phyloP scores from a whole-genome alignment of 2,888 invertebrate genomes.

The Acrocera orbiculus region DNA sequence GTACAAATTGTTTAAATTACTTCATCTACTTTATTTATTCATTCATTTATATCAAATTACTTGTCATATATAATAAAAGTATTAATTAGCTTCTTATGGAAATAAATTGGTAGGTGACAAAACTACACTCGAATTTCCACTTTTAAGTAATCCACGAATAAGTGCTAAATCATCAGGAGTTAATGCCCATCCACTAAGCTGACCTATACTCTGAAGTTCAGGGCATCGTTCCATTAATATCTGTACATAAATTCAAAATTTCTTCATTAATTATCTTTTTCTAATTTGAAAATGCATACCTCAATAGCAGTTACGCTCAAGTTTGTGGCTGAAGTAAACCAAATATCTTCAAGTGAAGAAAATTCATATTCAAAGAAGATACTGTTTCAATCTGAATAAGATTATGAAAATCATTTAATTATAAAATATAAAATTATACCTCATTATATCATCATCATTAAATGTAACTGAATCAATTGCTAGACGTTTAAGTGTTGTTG shows the following conservation, averaged over 20 bases:
- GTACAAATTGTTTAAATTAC: too few relatives aligned
- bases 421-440: slow-evolving; percentile 24
- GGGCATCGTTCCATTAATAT: slow-evolving; percentile 49
- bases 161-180: slow-evolving; percentile 48
- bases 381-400: slow-evolving; percentile 28
- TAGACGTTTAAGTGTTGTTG: slow-evolving; percentile 41
- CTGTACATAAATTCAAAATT: slow-evolving; percentile 15
- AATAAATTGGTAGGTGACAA: slow-evolving; percentile 42
- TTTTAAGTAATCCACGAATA: slow-evolving; percentile 43
- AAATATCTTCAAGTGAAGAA: slow-evolving; percentile 43
- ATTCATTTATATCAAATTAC: too few relatives aligned
- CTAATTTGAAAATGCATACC: slow-evolving; percentile 13
- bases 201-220: slow-evolving; percentile 44
- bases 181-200: slow-evolving; percentile 48
- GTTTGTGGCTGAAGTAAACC: slow-evolving; percentile 50
- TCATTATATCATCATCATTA: slow-evolving; percentile 47
- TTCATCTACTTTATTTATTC: too few relatives aligned
- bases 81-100: too few relatives aligned
- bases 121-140: slow-evolving; percentile 46
- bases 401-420: not conserved
- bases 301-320: slow-evolving; percentile 45
- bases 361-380: slow-evolving; percentile 47
- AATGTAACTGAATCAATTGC: slow-evolving; percentile 47
- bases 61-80: too few relatives aligned
- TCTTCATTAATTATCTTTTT: not conserved